phyloP scores from a whole-genome alignment of 2,888 invertebrate genomes.

The Aphodius granarius region DNA sequence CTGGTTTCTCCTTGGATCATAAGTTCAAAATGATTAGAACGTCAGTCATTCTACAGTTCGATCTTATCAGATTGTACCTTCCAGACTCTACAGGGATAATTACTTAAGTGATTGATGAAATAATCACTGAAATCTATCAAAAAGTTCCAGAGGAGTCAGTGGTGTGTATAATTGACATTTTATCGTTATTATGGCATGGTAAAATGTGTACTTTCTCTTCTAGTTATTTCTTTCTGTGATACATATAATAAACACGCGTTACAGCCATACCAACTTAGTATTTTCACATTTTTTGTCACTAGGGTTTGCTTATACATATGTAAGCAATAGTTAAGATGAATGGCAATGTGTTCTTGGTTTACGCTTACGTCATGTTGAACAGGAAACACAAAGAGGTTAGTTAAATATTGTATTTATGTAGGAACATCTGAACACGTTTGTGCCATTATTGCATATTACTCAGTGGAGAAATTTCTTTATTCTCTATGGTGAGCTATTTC shows the following conservation, averaged over 20 bases:
- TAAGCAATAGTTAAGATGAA: background rate
- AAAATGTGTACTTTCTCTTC: background rate
- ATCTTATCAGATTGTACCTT: background rate
- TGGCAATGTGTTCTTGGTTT: background rate
- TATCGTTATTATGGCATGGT: background rate
- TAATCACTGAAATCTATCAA: background rate
- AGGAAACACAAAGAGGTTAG: background rate
- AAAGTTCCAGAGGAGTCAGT: background rate
- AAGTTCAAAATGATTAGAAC: background rate
- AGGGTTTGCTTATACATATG: background rate
- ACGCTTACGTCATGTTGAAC: background rate
- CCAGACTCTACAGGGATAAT: background rate
- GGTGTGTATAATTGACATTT: background rate
- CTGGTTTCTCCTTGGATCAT: background rate
- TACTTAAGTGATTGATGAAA: background rate
- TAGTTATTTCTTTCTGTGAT: background rate
- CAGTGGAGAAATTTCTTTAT: background rate
- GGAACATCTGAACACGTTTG: background rate
- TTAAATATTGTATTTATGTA: background rate
- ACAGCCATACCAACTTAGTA: background rate
- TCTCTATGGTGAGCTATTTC: background rate
- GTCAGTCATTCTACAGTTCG: background rate
- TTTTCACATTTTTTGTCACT: background rate
- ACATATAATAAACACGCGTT: background rate
- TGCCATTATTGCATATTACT: background rate